Base-by-base conservation (phyloP, 2,888 invertebrate species). In the Apodemia duryi region DNA sequence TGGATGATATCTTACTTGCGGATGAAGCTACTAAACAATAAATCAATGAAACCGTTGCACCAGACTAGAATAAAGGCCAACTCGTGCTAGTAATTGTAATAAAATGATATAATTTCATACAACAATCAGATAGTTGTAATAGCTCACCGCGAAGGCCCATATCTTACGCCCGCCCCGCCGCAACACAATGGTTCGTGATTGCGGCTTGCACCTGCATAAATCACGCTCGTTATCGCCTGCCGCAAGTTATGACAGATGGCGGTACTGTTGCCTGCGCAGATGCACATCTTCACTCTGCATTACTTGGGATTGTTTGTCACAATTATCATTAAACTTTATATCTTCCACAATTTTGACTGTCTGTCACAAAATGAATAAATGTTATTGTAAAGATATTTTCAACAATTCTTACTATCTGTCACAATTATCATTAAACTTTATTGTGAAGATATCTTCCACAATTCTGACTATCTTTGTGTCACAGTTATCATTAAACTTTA, bases 191-290 rank as follows among this genome's bases (percentile, higher is more conserved):
- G 84, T 75, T 77, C 79, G 78, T 86, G 87, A 87, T 87, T 87
- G 85, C 85, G 82, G 80, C 76, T 75, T 79, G 80, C 81, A 80
- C 82, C 86, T 86, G 85, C 86, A 86, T 86, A 86, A 85, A 86
- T 86, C 86, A 82, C 77, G 71, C 77, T 75, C 73, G 75, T 76
- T 77, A 76, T 67, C 66, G 64, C 61, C 13, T 62, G 72, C 70
- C 63, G 2, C 68, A 74, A 77, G 71, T 51, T 63, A 72, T 63
- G 49, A 63, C 35, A 46, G 13, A 46, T 13, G 49, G 32, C 51
- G 61, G 41, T 1, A 35, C 1, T 38, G 61, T 1, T 9, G 46
- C 46, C 46, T 13, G 46, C 46, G 13, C 46, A 46, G 46, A 46
- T 29, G n/a, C 13, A 43, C 49, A 57, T 57, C 57, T 35, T 57